Evolutionary conservation across 2,113 vertebrate species (phyloP).

Genomic region (Ophthalmotilapia sp.): DNA sequence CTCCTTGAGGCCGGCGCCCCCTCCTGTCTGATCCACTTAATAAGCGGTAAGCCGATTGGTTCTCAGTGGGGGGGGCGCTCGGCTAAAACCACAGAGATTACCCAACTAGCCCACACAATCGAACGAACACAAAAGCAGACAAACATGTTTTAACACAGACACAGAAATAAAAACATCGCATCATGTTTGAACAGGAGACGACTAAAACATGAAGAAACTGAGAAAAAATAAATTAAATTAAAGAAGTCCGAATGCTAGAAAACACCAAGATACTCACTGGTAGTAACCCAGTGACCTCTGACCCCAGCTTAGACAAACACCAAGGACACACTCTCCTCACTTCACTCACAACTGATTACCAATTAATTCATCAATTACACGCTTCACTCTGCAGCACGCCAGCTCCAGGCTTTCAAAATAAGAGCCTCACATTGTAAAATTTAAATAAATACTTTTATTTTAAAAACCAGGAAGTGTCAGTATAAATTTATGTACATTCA

Average conservation of each 20-base stretch:
- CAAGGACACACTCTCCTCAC: not conserved
- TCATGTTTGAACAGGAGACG: not conserved
- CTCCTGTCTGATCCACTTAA: constrained; percentile 19
- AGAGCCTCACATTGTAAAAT: not conserved
- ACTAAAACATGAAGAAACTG: not conserved
- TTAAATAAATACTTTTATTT: constrained; percentile 7
- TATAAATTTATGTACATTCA: not conserved
- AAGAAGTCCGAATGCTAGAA: not conserved
- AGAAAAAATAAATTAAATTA: not conserved
- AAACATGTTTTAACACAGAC: not conserved
- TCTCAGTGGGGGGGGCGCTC: constrained; percentile 12
- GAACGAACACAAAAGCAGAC: not conserved
- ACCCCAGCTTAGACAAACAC: not conserved
- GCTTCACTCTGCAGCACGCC: not conserved
- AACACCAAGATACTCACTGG: not conserved
- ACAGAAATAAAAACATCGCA: not conserved
- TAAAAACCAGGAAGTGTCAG: not conserved
- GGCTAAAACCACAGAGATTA: not conserved
- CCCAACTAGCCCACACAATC: not conserved
- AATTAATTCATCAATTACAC: not conserved
- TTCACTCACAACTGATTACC: not conserved
- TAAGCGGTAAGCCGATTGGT: constrained; percentile 39
- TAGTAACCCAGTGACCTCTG: not conserved
- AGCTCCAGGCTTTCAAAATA: not conserved
- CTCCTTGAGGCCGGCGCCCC: not conserved